phyloP scores from a whole-genome alignment of 2,888 invertebrate species.

The Gymnoscelis rufifasciata region DNA sequence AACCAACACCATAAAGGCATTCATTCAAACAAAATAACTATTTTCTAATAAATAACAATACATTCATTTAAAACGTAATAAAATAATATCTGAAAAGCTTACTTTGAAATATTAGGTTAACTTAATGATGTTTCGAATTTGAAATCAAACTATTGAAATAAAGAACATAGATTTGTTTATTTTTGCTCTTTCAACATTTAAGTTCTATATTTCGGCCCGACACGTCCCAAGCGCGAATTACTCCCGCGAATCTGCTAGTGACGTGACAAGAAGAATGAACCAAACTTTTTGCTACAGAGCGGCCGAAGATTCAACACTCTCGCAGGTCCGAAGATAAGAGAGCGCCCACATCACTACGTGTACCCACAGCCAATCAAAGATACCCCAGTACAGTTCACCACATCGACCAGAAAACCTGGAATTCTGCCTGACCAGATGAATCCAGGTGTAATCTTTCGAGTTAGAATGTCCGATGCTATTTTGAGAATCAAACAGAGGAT shows the following conservation, averaged over 20 bases:
- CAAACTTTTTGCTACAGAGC: conserved; percentile 53
- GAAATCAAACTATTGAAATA: too few relatives aligned
- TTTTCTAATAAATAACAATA: too few relatives aligned
- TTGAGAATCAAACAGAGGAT: conserved; percentile 66
- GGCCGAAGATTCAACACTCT: conserved; percentile 50
- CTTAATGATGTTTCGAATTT: too few relatives aligned
- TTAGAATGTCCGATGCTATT: conserved; percentile 71
- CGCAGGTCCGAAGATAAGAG: conserved; percentile 59
- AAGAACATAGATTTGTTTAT: too few relatives aligned
- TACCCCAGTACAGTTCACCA: conserved; percentile 56
- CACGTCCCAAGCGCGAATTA: too few relatives aligned
- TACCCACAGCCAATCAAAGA: conserved; percentile 71
- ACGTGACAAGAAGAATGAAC: conserved; percentile 24
- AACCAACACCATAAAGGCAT: too few relatives aligned
- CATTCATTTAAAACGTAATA: too few relatives aligned
- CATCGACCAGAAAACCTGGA: conserved; percentile 56
- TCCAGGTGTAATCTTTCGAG: conserved; percentile 68
- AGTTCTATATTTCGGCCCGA: too few relatives aligned
- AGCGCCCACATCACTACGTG: conserved; percentile 64
- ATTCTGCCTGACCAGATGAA: conserved; percentile 71
- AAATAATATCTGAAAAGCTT: too few relatives aligned
- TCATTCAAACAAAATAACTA: too few relatives aligned
- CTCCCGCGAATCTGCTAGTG: neutral
- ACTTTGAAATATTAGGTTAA: too few relatives aligned
- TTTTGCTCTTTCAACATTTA: too few relatives aligned